A percentile compares a stretch with the other conserved stretches of the same genome.
Conservation (phyloP, 2,888 invertebrate genomes). For the Trissolcus japonicus region DNA sequence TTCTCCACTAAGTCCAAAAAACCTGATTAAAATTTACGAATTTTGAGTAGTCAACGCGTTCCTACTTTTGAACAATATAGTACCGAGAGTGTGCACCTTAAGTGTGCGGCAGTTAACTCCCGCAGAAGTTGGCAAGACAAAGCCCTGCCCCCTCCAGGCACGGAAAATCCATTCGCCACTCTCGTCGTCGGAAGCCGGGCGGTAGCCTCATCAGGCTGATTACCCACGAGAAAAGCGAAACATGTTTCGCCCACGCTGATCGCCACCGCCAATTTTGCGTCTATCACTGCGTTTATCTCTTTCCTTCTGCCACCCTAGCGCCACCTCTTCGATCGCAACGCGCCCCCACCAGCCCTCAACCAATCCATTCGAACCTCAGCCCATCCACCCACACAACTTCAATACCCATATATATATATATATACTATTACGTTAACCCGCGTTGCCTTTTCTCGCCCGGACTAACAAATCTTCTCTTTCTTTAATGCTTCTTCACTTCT, state of each 20-base stretch:
- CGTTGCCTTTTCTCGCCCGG: conserved; percentile 43
- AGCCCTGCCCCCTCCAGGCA: conserved; percentile 47
- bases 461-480: conserved; percentile 55
- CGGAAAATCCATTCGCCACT: conserved; percentile 53
- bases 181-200: conserved; percentile 57
- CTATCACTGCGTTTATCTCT: conserved; percentile 46
- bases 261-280: conserved; percentile 69
- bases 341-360: conserved; percentile 47
- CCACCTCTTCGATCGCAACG: conserved; percentile 26
- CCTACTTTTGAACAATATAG: too few relatives aligned
- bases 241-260: conserved; percentile 74
- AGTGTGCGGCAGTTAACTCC: conserved; percentile 49
- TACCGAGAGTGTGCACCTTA: conserved; percentile 44
- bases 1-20: too few relatives aligned
- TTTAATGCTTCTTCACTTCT: conserved; percentile 41
- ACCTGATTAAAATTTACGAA: too few relatives aligned
- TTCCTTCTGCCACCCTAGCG: conserved; percentile 56
- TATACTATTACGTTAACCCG: conserved; percentile 31
- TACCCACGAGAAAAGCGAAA: conserved; percentile 71
- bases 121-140: conserved; percentile 64
- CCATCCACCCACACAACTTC: conserved; percentile 48
- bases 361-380: conserved; percentile 48
- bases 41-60: too few relatives aligned
- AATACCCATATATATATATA: conserved; percentile 11
- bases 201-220: conserved; percentile 72